Base-by-base conservation (phyloP, 2,113 vertebrate genomes). In the Thryonomys swinderianus region DNA sequence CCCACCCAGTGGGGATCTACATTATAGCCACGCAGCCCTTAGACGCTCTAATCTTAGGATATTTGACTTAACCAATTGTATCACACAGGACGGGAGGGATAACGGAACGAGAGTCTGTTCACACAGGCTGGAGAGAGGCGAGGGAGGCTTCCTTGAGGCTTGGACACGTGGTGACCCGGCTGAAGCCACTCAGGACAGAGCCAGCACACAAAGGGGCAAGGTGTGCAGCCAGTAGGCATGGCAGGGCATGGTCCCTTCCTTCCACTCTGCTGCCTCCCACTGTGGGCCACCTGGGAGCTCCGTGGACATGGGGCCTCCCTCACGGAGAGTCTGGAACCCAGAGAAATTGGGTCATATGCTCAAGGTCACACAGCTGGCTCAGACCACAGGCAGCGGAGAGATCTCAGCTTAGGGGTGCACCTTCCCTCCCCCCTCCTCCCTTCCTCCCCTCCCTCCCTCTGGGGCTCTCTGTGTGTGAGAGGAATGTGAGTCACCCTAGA, bases 141-240 rank as follows among this genome's bases (percentile, higher is more conserved):
- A 42, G 10, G 45, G 27, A 48, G 34, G 25, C 20, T n/a, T 14
- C 25, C 71, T 40, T 40, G 67, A 88, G 61, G 5, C 37, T 55
- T 86, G 57, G 79, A 51, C n/a, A 27, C 21, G 23, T 0, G 6
- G 13, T 32, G 59, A 53, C 1, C 0, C 2, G 13, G 67, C 66
- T 21, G 40, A 83, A 42, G 45, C 2, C 48, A 32, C 59, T n/a
- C 1, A 48, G 20, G 53, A 64, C 20, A 14, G 34, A 59, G 55
- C 0, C 1, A 16, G 14, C 66, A 9, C 4, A 5, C 74, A 37
- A 48, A 45, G 30, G 27, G 11, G 17, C 3, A 21, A 55, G 37
- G 40, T 9, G 3, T 12, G 21, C 1, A 3, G 4, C 53, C 16
- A 0, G 27, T 2, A 32, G 17, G 37, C 64, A 16, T 1, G 5